Percentiles rank a stretch among this genome's conserved stretches.
These are phyloP conservation scores for Panopea generosa DNA, from an alignment of 2,888 invertebrate species.

Conservation along the genomic window DNA sequence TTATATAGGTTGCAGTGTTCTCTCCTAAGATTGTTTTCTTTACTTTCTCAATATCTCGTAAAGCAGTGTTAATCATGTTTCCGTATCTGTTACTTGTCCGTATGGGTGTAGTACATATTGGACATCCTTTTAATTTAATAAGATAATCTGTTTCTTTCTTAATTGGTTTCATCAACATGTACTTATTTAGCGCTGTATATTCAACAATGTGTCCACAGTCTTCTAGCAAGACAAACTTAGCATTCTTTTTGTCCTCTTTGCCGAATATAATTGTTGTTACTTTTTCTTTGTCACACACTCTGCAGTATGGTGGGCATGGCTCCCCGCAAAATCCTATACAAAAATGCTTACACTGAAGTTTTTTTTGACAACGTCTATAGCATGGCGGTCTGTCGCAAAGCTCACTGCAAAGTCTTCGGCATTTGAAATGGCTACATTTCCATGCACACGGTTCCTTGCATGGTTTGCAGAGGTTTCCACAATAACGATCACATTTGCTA, in stretches of 20 bases:
- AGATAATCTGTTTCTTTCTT: constrained; percentile 84
- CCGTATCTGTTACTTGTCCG: constrained; percentile 88
- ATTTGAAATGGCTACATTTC: constrained; percentile 80
- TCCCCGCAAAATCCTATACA: constrained; percentile 91
- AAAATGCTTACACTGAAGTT: constrained; percentile 85
- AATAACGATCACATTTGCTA: constrained; percentile 76
- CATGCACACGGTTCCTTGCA: constrained; percentile 84
- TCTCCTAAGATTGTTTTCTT: constrained; percentile 53
- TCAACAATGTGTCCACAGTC: constrained; percentile 84
- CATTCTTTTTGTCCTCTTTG: constrained; percentile 87
- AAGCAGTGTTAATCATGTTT: constrained; percentile 86
- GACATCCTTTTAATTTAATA: constrained; percentile 86
- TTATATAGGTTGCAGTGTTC: no score
- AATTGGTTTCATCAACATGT: no score
- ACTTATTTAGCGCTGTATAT: constrained; percentile 81
- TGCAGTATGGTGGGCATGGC: constrained; percentile 89
- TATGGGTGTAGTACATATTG: constrained; percentile 88
- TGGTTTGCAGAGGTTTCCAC: constrained; percentile 80
- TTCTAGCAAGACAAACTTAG: constrained; percentile 82
- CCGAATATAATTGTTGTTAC: constrained; percentile 85
- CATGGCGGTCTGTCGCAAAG: constrained; percentile 84
- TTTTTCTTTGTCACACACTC: constrained; percentile 86
- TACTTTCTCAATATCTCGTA: constrained; percentile 83
- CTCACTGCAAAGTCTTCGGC: constrained; percentile 82
- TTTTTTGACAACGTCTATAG: constrained; percentile 80